Base-by-base conservation (phyloP, 2,888 invertebrate genomes). In the Eristalis arbustorum region DNA sequence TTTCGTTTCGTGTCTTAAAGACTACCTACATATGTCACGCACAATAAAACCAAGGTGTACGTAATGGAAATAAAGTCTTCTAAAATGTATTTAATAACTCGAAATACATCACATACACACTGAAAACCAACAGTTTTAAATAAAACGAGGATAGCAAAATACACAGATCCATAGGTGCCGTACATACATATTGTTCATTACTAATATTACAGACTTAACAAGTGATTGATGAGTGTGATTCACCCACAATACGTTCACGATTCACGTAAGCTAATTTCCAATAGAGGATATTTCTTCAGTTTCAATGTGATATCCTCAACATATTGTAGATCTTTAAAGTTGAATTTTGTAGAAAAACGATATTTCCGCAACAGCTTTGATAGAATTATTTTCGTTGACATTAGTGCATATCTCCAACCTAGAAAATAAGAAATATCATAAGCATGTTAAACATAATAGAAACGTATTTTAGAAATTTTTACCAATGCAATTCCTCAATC, bases 401-500 rank as follows among this genome's bases (percentile, higher is more conserved):
- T 88, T 25, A 91, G 75, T 2, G 91, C 91, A 88, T 92, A 92
- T 78, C 90, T 88, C 91, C 90, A 91, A 56, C 92, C 92, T 92
- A 28, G 13, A 11, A 13, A 25, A 59, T 11, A 3, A 25, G 0
- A 11, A 25, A 25, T 8, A 25, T 0, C 14, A 13, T 59, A 23
- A 3, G 1, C 13, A 59, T 2, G 59, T 1, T 8, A 13, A 3
- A 56, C 22, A 4, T 18, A 8, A 49, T 49, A 18, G 8, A n/a
- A 8, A 25, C n/a, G n/a, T n/a, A n/a, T n/a, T n/a, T n/a, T n/a
- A n/a, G n/a, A 31, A 31, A 11, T 59, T 6, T 63, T 22, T 87
- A 91, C 92, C 91, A 84, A 92, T 92, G 62, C 92, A 92, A 74
- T 91, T 92, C 11, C 92, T 88, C 14, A 91, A 88, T 1, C 93